Base-by-base conservation (phyloP, 1,140 invertebrate species). In the Diabrotica undecimpunctata region DNA sequence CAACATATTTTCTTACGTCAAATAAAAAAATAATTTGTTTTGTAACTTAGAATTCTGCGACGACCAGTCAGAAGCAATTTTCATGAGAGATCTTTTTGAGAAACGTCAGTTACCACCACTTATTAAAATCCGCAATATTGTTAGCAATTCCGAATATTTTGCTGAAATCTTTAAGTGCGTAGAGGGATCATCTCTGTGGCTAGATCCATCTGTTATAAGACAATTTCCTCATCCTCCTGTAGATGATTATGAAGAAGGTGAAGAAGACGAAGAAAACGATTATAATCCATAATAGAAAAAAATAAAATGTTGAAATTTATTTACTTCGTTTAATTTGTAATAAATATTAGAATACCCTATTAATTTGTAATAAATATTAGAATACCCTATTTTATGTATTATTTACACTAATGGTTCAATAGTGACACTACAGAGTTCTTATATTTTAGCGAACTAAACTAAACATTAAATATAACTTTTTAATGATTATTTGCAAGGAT, bases 61-160 rank as follows among this genome's bases (percentile, higher is more conserved):
- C n/a, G 13, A 35, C 37, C 39, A 60, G 6, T 46, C 58, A 5
- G 39, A 46, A 35, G 58, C 14, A 8, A 13, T 9, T 13, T 51
- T 60, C 13, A 13, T 50, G 9, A 25, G 41, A 10, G 39, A 60
- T 50, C 38, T 60, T n/a, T 3, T 25, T 11, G 58, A 60, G 13
- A 10, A 13, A 14, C 14, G 41, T 7, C 11, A 7, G 14, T 10
- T 60, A 51, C 58, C 58, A 13, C 39, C 39, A 13, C 14, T 13
- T 5, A 46, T 60, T 5, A 60, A 60, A 60, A 50, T 60, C 11
- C 38, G 39, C n/a, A 60, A 60, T 60, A 50, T 60, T 36, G 25
- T 60, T 9, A 60, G 58, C 41, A 60, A 60, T 9, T 60, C 58
- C 7, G 10, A 10, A 9, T 60, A 12, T 51, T 60, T 60, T 5